These are phyloP conservation scores for Catharus ustulatus DNA, from an alignment of 2,797 vertebrate genomes.

Conservation along the genomic window DNA sequence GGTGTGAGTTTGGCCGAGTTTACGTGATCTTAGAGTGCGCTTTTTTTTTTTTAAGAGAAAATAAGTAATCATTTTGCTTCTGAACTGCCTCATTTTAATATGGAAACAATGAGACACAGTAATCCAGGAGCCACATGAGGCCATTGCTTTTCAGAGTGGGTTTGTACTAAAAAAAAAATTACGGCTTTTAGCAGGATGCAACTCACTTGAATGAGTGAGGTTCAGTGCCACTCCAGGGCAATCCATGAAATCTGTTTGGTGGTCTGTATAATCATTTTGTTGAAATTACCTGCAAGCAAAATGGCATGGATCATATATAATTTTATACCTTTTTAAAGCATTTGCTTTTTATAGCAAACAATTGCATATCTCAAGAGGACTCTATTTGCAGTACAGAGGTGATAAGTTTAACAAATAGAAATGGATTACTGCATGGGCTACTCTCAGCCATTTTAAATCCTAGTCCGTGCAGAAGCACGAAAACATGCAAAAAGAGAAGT, in stretches of 20 bases:
- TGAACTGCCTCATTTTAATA: not conserved
- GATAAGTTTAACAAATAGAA: not conserved
- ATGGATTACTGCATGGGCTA: not conserved
- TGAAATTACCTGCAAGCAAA: constrained; percentile 7
- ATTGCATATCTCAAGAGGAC: not conserved
- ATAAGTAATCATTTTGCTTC: not conserved
- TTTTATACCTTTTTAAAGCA: not conserved
- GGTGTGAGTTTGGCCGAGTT: not conserved
- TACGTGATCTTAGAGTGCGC: not conserved
- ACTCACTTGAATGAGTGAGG: not conserved
- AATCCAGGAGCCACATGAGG: not conserved
- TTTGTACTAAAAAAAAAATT: not conserved
- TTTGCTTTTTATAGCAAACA: constrained; percentile 21
- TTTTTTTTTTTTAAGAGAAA: not conserved
- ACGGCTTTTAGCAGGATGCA: not conserved
- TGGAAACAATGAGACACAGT: not conserved
- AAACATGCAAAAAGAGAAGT: not conserved
- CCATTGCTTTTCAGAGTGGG: not conserved
- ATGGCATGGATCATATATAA: not conserved
- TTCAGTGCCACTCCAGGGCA: not conserved
- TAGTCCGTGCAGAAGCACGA: not conserved
- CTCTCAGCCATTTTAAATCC: not conserved
- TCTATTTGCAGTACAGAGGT: not conserved
- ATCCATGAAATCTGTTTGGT: not conserved
- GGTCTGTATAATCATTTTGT: not conserved